Percentiles rank a stretch among this genome's conserved stretches.
phyloP scores from a whole-genome alignment of 2,113 vertebrate genomes.

The Diadophis punctatus region DNA sequence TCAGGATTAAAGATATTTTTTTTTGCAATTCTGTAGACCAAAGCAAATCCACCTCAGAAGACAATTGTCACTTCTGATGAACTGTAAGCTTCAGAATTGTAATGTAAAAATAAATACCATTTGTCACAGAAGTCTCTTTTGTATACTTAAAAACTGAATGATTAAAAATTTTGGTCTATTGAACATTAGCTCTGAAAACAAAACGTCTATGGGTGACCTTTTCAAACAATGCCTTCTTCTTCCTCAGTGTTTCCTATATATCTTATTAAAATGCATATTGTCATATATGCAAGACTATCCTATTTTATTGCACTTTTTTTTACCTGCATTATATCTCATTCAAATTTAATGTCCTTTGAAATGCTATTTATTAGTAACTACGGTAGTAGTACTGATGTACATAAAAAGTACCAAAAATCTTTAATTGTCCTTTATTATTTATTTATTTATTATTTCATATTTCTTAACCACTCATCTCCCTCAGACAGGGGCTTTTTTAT shows the following conservation, averaged over 20 bases:
- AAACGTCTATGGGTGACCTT: not conserved
- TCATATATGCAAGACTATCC: not conserved
- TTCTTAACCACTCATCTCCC: not conserved
- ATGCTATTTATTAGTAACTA: not conserved
- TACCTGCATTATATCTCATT: not conserved
- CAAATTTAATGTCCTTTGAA: not conserved
- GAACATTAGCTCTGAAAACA: not conserved
- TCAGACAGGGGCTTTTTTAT: not conserved
- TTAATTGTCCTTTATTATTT: not conserved
- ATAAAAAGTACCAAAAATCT: not conserved
- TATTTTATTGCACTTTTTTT: not conserved
- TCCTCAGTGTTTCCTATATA: conserved; percentile 11
- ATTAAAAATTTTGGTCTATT: conserved; percentile 11
- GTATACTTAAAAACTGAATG: not conserved
- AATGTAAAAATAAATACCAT: conserved; percentile 39
- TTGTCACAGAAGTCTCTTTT: conserved; percentile 41
- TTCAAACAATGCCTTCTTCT: conserved; percentile 7
- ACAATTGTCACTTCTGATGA: conserved; percentile 30
- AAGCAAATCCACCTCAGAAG: conserved; percentile 16
- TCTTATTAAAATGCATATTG: not conserved
- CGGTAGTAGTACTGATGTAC: no score
- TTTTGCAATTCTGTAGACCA: conserved; percentile 9
- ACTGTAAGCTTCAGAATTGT: conserved; percentile 33
- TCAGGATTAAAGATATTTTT: not conserved
- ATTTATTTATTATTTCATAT: not conserved